These are phyloP conservation scores for Lepidurus apus DNA, from an alignment of 1,140 invertebrate genomes.

Conservation along the genomic window DNA sequence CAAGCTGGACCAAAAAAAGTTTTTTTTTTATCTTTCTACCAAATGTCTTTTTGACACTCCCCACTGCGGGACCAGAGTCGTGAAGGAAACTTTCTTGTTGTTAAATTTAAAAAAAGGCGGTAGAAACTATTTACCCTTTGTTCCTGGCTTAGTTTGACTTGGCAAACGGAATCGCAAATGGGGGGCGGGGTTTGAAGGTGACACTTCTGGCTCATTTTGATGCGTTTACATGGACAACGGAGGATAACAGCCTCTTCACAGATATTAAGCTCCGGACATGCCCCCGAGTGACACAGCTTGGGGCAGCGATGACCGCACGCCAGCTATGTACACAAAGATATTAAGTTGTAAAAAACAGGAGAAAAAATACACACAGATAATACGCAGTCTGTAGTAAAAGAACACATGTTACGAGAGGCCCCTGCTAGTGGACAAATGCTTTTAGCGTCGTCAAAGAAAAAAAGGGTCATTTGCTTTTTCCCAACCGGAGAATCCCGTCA, in stretches of 20 bases:
- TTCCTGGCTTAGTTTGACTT: slow-evolving; percentile 29
- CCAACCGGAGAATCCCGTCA: too few relatives aligned
- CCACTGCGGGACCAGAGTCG: background rate
- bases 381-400: background rate
- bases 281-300: slow-evolving; percentile 67
- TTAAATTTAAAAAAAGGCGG: background rate
- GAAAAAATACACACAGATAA: slow-evolving; percentile 14
- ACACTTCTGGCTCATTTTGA: slow-evolving; percentile 58
- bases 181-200: background rate
- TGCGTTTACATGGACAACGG: slow-evolving; percentile 68
- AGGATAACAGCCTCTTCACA: slow-evolving; percentile 77
- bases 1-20: background rate
- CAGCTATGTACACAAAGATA: slow-evolving; percentile 43
- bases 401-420: background rate
- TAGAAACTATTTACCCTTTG: slow-evolving; percentile 25
- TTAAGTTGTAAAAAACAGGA: background rate
- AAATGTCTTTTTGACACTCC: background rate
- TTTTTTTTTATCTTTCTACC: background rate
- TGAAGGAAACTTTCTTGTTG: background rate
- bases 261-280: slow-evolving; percentile 58
- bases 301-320: slow-evolving; percentile 65
- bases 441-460: too few relatives aligned
- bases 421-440: too few relatives aligned
- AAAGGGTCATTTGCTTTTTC: too few relatives aligned
- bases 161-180: slow-evolving; percentile 28